A percentile compares a stretch with the other conserved stretches of the same genome.
These are phyloP conservation scores for Drosophila antonietae DNA, from an alignment of 2,888 invertebrate species.

Conservation along the genomic window DNA sequence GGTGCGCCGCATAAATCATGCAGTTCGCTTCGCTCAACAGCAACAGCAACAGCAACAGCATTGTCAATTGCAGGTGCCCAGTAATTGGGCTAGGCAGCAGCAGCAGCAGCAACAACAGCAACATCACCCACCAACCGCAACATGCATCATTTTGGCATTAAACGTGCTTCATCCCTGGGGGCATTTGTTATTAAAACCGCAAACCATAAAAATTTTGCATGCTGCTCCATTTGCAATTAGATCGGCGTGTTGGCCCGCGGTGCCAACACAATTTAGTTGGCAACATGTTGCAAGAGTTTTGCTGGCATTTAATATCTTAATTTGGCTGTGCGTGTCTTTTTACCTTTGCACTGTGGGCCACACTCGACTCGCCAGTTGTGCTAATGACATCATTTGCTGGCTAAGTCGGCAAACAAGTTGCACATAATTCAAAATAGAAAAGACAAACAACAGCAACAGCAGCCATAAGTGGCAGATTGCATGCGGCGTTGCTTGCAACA, in stretches of 20 bases:
- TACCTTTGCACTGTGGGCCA: constrained; percentile 47
- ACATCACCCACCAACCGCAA: constrained; percentile 14
- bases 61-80: constrained; percentile 73
- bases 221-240: constrained; percentile 74
- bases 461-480: constrained; percentile 63
- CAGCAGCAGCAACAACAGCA: constrained; percentile 18
- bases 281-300: constrained; percentile 58
- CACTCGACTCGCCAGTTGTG: constrained; percentile 21
- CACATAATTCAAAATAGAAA: constrained; percentile 45
- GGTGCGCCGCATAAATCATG: constrained; percentile 76
- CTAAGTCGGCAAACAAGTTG: constrained; percentile 53
- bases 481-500: constrained; percentile 69
- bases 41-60: constrained; percentile 1
- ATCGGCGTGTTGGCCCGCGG: constrained; percentile 65
- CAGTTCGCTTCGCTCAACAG: constrained; percentile 43
- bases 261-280: constrained; percentile 33
- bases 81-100: constrained; percentile 65
- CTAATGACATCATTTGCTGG: constrained; percentile 73
- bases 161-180: constrained; percentile 50
- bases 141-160: constrained; percentile 46
- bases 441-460: constrained; percentile 18
- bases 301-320: constrained; percentile 74
- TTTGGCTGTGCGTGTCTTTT: constrained; percentile 62
- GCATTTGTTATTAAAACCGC: constrained; percentile 31
- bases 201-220: constrained; percentile 30